Conservation (phyloP, 2,113 vertebrate species). For the Megaceryle torquata region DNA sequence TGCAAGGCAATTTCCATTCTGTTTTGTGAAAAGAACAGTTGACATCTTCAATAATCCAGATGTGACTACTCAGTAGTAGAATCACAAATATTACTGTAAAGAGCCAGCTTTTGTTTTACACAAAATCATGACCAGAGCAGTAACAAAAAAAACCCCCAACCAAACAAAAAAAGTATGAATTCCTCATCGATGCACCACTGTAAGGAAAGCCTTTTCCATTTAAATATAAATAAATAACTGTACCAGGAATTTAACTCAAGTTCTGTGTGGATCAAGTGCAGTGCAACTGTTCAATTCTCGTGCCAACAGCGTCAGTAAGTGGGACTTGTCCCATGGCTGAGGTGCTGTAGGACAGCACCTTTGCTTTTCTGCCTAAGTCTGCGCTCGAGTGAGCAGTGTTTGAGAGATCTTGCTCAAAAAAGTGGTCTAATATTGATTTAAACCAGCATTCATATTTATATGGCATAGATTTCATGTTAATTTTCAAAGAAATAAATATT, state of each 20-base stretch:
- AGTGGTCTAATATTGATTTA: background rate
- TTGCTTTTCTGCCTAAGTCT: background rate
- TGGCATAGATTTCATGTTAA: background rate
- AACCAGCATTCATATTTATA: background rate
- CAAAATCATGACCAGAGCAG: background rate
- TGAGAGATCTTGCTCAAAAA: background rate
- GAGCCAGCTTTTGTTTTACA: background rate
- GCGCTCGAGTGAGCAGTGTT: background rate
- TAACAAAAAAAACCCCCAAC: background rate
- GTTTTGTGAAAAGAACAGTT: conserved; percentile 15
- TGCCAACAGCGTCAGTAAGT: background rate
- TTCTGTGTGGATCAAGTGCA: background rate
- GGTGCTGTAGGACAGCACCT: background rate
- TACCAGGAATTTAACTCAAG: background rate
- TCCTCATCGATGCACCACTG: background rate
- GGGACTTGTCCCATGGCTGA: background rate
- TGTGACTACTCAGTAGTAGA: background rate
- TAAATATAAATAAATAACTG: background rate
- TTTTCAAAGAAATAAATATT: background rate
- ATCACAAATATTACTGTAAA: background rate
- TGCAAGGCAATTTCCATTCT: conserved; percentile 86
- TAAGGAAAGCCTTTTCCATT: background rate
- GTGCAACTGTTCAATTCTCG: background rate
- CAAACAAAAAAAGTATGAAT: background rate
- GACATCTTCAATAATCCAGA: background rate